These are phyloP conservation scores for Protonibea diacanthus DNA, from an alignment of 2,797 vertebrate species.

Conservation along the genomic window DNA sequence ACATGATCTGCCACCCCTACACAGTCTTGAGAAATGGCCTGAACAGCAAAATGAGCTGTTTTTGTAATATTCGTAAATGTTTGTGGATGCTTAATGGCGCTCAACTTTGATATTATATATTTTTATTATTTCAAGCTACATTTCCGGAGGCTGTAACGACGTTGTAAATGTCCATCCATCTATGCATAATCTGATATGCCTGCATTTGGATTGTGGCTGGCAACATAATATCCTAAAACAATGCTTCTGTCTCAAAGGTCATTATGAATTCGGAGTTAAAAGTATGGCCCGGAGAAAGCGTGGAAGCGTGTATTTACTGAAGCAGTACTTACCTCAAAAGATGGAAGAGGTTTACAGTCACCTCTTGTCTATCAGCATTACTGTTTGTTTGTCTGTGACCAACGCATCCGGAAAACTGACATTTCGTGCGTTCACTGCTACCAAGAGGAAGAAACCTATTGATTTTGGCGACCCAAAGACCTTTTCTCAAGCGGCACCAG, in stretches of 20 bases:
- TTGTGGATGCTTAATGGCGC: too few species aligned
- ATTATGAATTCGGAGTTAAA: neutral
- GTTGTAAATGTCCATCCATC: neutral
- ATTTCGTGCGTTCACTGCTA: slow-evolving; percentile 6
- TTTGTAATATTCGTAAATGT: too few species aligned
- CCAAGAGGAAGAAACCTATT: slow-evolving; percentile 26
- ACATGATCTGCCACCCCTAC: too few species aligned
- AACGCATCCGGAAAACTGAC: slow-evolving; percentile 16
- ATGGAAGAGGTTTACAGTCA: slow-evolving; percentile 8
- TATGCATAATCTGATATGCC: neutral
- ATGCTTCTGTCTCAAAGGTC: neutral
- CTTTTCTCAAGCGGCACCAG: slow-evolving; percentile 42
- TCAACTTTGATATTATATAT: neutral
- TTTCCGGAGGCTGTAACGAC: too few species aligned
- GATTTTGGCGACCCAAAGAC: slow-evolving; percentile 57
- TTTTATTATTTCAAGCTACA: too few species aligned
- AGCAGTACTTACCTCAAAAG: slow-evolving; percentile 2
- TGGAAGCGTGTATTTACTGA: neutral
- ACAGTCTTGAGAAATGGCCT: too few species aligned
- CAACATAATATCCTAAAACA: neutral
- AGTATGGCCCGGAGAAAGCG: neutral
- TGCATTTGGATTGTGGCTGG: neutral
- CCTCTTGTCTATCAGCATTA: slow-evolving; percentile 1
- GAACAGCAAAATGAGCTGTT: too few species aligned
- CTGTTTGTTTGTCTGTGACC: slow-evolving; percentile 25